Evolutionary conservation across 2,888 invertebrate species (phyloP).

Genomic region (Scotopteryx bipunctaria): DNA sequence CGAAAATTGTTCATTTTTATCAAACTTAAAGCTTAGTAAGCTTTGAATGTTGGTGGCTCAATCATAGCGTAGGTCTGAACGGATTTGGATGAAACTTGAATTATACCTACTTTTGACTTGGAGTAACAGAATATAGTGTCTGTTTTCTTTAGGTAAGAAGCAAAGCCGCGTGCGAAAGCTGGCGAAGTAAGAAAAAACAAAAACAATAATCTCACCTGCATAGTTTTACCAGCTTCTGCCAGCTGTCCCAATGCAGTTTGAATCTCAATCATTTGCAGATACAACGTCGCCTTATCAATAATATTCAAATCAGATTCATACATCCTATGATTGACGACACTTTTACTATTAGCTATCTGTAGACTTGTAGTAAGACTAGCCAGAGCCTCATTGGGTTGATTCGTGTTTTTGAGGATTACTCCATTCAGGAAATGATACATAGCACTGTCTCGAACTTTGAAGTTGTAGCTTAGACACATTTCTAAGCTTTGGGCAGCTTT

Average conservation of each 20-base stretch:
- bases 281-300: conserved; percentile 93
- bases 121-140: too few relatives aligned
- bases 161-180: too few relatives aligned
- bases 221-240: conserved; percentile 90
- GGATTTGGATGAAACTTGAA: too few relatives aligned
- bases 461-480: conserved; percentile 95
- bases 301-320: conserved; percentile 79
- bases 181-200: too few relatives aligned
- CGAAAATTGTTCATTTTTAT: too few relatives aligned
- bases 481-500: conserved; percentile 94
- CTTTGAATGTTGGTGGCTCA: too few relatives aligned
- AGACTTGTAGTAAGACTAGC: conserved; percentile 90
- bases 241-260: conserved; percentile 87
- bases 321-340: conserved; percentile 50
- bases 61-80: too few relatives aligned
- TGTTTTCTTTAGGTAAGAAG: too few relatives aligned
- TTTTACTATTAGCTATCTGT: conserved; percentile 82
- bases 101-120: too few relatives aligned
- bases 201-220: conserved; percentile 88
- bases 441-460: conserved; percentile 95
- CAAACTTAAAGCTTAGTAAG: too few relatives aligned
- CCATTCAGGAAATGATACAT: conserved; percentile 95
- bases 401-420: conserved; percentile 89
- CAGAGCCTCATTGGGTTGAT: conserved; percentile 87
- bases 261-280: conserved; percentile 92